A percentile compares a stretch with the other conserved stretches of the same genome.
Conservation (phyloP, 2,888 invertebrate genomes). For the Papilio demoleus region DNA sequence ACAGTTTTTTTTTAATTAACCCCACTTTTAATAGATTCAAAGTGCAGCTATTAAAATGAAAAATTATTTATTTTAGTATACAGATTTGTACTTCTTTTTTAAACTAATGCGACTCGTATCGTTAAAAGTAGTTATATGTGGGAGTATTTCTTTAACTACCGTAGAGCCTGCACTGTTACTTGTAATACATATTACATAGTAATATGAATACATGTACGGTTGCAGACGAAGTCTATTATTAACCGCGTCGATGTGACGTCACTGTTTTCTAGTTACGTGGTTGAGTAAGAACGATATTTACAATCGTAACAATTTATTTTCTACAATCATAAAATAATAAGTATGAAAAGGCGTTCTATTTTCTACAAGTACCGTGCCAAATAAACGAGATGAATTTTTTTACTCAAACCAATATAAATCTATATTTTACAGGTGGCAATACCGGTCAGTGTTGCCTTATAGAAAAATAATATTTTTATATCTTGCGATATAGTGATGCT, state of each 20-base stretch:
- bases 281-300: constrained; percentile 34
- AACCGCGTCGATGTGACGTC: neutral
- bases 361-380: constrained; percentile 71
- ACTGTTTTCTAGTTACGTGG: constrained; percentile 36
- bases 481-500: constrained; percentile 23
- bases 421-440: constrained; percentile 36
- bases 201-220: too few relatives aligned
- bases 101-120: too few relatives aligned
- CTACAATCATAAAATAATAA: constrained; percentile 45
- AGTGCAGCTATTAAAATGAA: neutral
- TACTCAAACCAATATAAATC: constrained; percentile 39
- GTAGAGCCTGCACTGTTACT: too few relatives aligned
- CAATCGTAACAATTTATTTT: constrained; percentile 39
- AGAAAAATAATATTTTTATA: constrained; percentile 38
- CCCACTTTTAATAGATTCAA: neutral
- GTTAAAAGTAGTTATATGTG: too few relatives aligned
- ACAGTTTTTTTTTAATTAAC: constrained; percentile 8
- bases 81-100: too few relatives aligned
- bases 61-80: neutral
- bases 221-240: too few relatives aligned
- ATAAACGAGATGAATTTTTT: constrained; percentile 46
- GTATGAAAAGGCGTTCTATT: constrained; percentile 60
- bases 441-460: constrained; percentile 35
- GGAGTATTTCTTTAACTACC: too few relatives aligned
- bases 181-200: too few relatives aligned